These are phyloP conservation scores for Campaea margaritaria DNA, from an alignment of 2,888 invertebrate genomes.

Conservation along the genomic window DNA sequence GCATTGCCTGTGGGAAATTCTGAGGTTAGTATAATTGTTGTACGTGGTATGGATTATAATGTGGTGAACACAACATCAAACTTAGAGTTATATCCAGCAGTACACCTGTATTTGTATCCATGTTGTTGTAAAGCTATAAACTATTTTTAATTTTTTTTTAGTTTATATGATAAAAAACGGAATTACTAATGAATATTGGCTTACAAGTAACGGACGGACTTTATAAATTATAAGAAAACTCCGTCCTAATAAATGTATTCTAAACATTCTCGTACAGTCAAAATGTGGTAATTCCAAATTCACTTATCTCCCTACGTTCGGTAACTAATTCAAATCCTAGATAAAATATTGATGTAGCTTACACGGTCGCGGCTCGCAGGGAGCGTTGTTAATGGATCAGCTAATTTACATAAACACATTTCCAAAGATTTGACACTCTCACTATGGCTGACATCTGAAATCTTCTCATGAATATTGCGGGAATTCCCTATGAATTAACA, in stretches of 20 bases:
- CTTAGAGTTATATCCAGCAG: too few species aligned
- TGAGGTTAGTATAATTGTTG: background rate
- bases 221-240: too few species aligned
- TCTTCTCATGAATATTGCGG: slow-evolving; percentile 69
- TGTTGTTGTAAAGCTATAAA: too few species aligned
- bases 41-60: too few species aligned
- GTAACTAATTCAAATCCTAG: slow-evolving; percentile 43
- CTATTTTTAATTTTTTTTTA: too few species aligned
- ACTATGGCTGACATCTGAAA: slow-evolving; percentile 75
- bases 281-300: slow-evolving; percentile 8
- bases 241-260: too few species aligned
- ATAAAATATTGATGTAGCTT: slow-evolving; percentile 67
- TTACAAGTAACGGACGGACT: too few species aligned
- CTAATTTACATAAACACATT: slow-evolving; percentile 83
- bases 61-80: too few species aligned
- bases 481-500: slow-evolving; percentile 57
- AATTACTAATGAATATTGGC: too few species aligned
- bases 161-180: too few species aligned
- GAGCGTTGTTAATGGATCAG: slow-evolving; percentile 75
- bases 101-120: too few species aligned
- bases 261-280: too few species aligned
- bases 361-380: slow-evolving; percentile 60
- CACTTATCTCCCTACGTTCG: slow-evolving; percentile 29
- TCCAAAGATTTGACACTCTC: slow-evolving; percentile 79
- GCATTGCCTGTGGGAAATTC: background rate